phyloP scores from a whole-genome alignment of 2,797 vertebrate species.

The Adelosebastes latens region DNA sequence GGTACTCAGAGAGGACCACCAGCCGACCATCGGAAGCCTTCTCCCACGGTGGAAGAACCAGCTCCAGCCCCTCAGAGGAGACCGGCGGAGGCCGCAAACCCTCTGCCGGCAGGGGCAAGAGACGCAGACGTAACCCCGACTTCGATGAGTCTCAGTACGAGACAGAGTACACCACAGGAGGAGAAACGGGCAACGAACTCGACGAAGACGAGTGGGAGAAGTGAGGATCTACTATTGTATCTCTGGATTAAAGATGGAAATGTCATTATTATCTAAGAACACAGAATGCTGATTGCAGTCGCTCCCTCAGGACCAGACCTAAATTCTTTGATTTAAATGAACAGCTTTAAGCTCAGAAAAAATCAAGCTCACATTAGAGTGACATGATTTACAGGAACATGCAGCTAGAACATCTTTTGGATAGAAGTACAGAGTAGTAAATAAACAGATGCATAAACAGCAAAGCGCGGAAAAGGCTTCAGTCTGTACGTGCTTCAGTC shows the following conservation, averaged over 20 bases:
- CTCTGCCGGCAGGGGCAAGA: slow-evolving; percentile 80
- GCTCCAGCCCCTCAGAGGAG: slow-evolving; percentile 84
- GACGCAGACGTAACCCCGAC: slow-evolving; percentile 82
- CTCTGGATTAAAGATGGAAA: slow-evolving; percentile 46
- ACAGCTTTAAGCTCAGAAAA: slow-evolving; percentile 38
- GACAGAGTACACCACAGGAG: slow-evolving; percentile 91
- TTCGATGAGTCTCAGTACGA: slow-evolving; percentile 90
- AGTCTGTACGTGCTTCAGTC: slow-evolving; percentile 2
- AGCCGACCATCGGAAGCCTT: slow-evolving; percentile 66
- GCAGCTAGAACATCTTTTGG: not conserved
- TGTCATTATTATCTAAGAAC: slow-evolving; percentile 22
- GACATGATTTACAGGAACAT: not conserved
- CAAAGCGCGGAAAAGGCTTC: not conserved
- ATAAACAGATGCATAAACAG: not conserved
- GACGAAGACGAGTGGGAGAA: slow-evolving; percentile 83
- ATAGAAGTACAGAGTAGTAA: not conserved
- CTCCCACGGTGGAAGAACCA: slow-evolving; percentile 67
- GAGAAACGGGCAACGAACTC: slow-evolving; percentile 86
- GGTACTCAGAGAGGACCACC: slow-evolving; percentile 74
- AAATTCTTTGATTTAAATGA: slow-evolving; percentile 44
- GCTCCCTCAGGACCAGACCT: slow-evolving; percentile 58
- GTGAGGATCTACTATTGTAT: slow-evolving; percentile 51
- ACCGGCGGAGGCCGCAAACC: slow-evolving; percentile 72
- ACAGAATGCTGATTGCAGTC: slow-evolving; percentile 28
- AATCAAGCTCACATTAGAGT: slow-evolving; percentile 2